Evolutionary conservation across 1,140 invertebrate species (phyloP).

Genomic region (Hycleus phaleratus): DNA sequence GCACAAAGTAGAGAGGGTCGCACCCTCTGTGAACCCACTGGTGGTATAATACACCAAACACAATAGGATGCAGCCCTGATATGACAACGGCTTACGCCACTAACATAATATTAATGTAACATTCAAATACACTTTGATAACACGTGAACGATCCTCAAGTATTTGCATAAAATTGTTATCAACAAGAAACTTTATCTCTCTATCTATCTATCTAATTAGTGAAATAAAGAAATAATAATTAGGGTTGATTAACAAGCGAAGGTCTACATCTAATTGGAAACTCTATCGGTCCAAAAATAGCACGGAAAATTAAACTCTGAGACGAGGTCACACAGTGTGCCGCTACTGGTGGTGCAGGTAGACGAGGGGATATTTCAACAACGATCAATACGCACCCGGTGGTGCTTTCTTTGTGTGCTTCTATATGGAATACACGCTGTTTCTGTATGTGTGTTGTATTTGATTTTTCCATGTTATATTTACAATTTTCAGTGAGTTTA

Average conservation of each 20-base stretch:
- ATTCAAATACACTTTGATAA: background rate
- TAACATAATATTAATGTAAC: constrained; percentile 27
- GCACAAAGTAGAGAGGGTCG: constrained; percentile 24
- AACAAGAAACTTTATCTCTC: too few species aligned
- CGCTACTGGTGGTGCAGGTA: constrained; percentile 14
- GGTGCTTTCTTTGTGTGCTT: background rate
- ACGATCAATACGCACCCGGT: constrained; percentile 16
- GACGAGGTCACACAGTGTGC: constrained; percentile 14
- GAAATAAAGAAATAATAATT: too few species aligned
- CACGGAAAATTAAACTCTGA: constrained; percentile 12
- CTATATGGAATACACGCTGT: background rate
- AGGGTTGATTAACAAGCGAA: background rate
- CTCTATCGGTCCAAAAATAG: constrained; percentile 18
- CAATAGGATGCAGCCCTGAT: constrained; percentile 27
- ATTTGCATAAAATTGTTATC: too few species aligned
- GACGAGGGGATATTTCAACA: constrained; percentile 11
- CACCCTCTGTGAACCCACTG: constrained; percentile 35
- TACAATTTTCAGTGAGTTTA: too few species aligned
- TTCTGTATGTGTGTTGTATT: too few species aligned
- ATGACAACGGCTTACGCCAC: constrained; percentile 31
- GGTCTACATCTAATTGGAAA: constrained; percentile 20
- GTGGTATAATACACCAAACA: constrained; percentile 32
- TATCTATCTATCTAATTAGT: too few species aligned
- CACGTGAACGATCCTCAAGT: too few species aligned
- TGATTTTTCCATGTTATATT: too few species aligned